phyloP scores from a whole-genome alignment of 2,113 vertebrate genomes.

The Sinocyclocheilus anophthalmus region DNA sequence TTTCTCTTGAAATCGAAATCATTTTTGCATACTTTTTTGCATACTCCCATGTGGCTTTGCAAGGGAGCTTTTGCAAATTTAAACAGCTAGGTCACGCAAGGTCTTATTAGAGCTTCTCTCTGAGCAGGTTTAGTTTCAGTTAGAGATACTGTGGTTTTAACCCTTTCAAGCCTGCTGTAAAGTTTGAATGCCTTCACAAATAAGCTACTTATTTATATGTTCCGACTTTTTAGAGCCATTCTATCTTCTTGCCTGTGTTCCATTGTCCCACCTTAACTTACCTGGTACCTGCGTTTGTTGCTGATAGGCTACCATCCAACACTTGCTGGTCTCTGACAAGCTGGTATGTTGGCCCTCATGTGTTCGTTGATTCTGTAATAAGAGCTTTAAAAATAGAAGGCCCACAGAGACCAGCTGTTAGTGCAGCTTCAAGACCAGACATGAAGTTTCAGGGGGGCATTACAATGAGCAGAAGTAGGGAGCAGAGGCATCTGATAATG shows the following conservation, averaged over 20 bases:
- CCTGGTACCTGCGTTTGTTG: constrained; percentile 32
- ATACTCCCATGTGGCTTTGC: constrained; percentile 6
- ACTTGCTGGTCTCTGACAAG: constrained; percentile 59
- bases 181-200: neutral
- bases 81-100: constrained; percentile 34
- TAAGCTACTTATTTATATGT: neutral
- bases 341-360: constrained; percentile 67
- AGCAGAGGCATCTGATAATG: constrained; percentile 10
- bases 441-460: constrained; percentile 4
- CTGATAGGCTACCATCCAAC: constrained; percentile 47
- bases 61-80: neutral
- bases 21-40: neutral
- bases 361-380: constrained; percentile 68
- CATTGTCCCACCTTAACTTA: constrained; percentile 49
- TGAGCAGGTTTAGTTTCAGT: constrained; percentile 5
- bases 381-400: constrained; percentile 76
- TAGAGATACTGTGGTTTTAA: neutral
- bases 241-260: neutral
- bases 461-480: constrained; percentile 7
- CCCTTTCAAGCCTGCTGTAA: neutral
- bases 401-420: constrained; percentile 75
- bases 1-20: neutral
- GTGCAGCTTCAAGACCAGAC: constrained; percentile 56
- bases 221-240: neutral
- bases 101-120: neutral